phyloP scores from a whole-genome alignment of 2,113 vertebrate genomes.

The Rhegmatorhina hoffmannsi region DNA sequence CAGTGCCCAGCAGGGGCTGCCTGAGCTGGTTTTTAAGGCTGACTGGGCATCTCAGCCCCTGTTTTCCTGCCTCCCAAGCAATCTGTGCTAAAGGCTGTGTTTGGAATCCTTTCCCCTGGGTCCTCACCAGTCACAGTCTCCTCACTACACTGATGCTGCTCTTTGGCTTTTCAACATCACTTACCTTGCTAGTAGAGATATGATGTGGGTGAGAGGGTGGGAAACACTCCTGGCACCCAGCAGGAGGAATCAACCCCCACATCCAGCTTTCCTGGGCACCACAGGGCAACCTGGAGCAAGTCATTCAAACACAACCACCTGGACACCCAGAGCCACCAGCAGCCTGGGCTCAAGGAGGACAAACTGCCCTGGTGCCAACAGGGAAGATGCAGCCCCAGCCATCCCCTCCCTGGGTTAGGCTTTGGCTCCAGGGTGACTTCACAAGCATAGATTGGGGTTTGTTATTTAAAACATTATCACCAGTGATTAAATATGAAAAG shows the following conservation, averaged over 20 bases:
- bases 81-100: neutral
- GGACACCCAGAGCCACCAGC: neutral
- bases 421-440: neutral
- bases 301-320: neutral
- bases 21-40: neutral
- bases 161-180: neutral
- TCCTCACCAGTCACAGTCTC: neutral
- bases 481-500: neutral
- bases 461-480: neutral
- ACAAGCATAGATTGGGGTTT: rapidly evolving
- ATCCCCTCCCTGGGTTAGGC: neutral
- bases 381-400: neutral
- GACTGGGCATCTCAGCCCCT: neutral
- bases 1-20: neutral
- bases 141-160: neutral
- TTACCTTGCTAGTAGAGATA: too few species aligned
- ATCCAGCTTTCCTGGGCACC: neutral
- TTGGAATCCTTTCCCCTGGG: neutral
- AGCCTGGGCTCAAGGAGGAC: neutral
- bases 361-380: neutral
- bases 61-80: neutral
- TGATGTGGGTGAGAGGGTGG: rapidly evolving
- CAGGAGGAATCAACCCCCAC: too few species aligned
- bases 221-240: rapidly evolving
- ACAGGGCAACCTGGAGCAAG: rapidly evolving